phyloP scores from a whole-genome alignment of 2,797 vertebrate genomes.

The Chiloscyllium punctatum region DNA sequence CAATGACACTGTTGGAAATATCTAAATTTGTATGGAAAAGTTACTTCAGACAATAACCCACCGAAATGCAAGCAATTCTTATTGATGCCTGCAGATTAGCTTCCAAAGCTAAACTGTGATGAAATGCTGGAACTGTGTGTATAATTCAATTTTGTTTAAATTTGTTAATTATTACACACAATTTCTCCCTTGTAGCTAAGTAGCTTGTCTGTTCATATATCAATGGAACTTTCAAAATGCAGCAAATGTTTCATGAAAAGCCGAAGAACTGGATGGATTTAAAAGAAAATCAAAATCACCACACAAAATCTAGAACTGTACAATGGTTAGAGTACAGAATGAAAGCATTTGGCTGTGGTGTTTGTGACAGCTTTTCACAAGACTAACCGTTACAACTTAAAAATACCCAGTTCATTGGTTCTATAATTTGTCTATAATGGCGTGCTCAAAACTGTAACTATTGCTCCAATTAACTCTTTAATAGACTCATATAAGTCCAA shows the following conservation, averaged over 20 bases:
- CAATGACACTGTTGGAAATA: not conserved
- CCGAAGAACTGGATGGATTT: not conserved
- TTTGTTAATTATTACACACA: not conserved
- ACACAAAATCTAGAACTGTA: not conserved
- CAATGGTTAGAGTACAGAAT: not conserved
- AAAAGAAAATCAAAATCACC: not conserved
- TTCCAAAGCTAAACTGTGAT: not conserved
- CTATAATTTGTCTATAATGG: not conserved
- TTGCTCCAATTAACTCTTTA: not conserved
- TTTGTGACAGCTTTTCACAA: not conserved
- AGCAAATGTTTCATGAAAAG: not conserved
- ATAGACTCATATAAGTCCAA: not conserved
- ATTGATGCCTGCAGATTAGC: not conserved
- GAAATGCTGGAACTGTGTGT: not conserved
- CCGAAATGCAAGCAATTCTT: not conserved
- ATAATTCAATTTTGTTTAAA: not conserved
- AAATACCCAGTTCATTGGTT: not conserved
- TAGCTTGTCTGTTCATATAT: not conserved
- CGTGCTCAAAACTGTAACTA: not conserved
- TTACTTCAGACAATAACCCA: not conserved
- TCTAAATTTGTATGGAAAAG: not conserved
- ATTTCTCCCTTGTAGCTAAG: not conserved
- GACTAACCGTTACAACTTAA: not conserved
- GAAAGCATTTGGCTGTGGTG: not conserved
- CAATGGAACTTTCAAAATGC: not conserved